A percentile compares a stretch with the other conserved stretches of the same genome.
Conservation (phyloP, 2,888 invertebrate species). For the Sphinx pinastri region DNA sequence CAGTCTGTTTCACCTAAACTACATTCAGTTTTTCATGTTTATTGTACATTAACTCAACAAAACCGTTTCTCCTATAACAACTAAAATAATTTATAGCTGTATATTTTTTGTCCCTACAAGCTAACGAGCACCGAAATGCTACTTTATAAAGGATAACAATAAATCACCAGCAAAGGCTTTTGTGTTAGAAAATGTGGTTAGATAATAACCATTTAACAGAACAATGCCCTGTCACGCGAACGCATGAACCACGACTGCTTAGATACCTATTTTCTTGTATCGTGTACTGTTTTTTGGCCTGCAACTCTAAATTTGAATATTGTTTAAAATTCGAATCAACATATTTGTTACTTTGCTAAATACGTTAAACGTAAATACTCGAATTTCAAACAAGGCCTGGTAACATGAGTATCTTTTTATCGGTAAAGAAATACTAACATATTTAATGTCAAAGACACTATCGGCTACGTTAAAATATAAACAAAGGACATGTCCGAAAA, state of each 20-base stretch:
- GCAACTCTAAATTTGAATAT: neutral
- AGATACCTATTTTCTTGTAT: conserved; percentile 5
- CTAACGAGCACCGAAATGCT: conserved; percentile 33
- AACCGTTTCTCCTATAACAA: neutral
- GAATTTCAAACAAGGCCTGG: too few species aligned
- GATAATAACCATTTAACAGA: conserved; percentile 69
- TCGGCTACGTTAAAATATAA: too few species aligned
- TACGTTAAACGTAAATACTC: too few species aligned
- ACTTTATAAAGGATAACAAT: conserved; percentile 52
- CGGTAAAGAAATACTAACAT: too few species aligned
- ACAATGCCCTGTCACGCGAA: conserved; percentile 64
- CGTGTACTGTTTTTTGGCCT: too few species aligned
- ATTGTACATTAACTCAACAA: neutral
- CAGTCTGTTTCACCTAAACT: neutral
- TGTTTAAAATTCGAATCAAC: too few species aligned
- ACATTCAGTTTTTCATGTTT: neutral
- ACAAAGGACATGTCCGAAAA: too few species aligned
- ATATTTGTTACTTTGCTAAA: too few species aligned
- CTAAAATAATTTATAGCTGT: neutral
- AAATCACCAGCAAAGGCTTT: conserved; percentile 64
- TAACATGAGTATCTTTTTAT: too few species aligned
- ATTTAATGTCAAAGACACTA: too few species aligned
- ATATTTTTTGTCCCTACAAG: neutral
- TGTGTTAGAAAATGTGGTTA: conserved; percentile 61
- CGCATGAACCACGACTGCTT: neutral